Base-by-base conservation (phyloP, 2,797 vertebrate species). In the Syngnathus acus region DNA sequence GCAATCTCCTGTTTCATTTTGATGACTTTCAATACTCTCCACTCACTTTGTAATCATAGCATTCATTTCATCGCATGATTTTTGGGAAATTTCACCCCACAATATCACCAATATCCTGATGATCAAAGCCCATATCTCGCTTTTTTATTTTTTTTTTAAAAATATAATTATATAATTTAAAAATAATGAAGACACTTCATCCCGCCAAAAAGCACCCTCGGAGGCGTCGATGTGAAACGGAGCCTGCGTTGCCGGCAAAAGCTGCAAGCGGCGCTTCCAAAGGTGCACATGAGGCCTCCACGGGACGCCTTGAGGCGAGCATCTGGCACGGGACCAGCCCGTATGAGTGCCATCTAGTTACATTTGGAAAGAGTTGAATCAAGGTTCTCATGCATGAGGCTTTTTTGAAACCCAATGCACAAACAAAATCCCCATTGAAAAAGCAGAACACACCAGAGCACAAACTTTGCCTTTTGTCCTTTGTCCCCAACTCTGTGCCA, bases 111-210 rank as follows among this genome's bases (percentile, higher is more conserved):
- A 69, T 76, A 71, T 67, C 72, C 60, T 68, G 71, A 77, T 74
- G 71, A 79, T 62, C 42, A 68, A 80, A 80, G 74, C 70, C 72
- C 65, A 65, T 11, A 19, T 73, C 40, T 42, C 50, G 74, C 70
- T 72, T 74, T 23, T 58, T 51, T 9, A n/a, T 9, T 21, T n/a
- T 57, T 13, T 32, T 32, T 26, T 26, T 26, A 26, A 26, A 26
- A n/a, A n/a, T n/a, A n/a, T n/a, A n/a, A n/a, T n/a, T n/a, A n/a
- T n/a, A n/a, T n/a, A n/a, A n/a, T n/a, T n/a, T n/a, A n/a, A n/a
- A n/a, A n/a, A n/a, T 26, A 26, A 26, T 26, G 26, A 4, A 54
- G 37, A 71, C 32, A 42, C 68, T 69, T 69, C 23, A 68, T 72
- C 70, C 66, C 48, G 50, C 50, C 32, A 23, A n/a, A 16, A 26